Conservation (phyloP, 2,797 vertebrate genomes). For the Allobates femoralis region DNA sequence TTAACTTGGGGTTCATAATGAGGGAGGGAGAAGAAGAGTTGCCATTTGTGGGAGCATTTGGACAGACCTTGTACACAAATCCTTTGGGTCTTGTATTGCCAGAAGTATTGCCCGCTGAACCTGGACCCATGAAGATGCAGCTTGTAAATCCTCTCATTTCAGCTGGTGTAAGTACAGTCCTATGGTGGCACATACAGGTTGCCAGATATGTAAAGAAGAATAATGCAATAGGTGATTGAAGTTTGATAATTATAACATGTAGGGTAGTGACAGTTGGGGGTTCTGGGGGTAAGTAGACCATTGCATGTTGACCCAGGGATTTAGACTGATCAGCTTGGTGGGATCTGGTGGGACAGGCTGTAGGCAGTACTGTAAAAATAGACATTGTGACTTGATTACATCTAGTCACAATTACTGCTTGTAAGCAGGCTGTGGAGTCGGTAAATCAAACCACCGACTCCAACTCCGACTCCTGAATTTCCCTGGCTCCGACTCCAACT, state of each 20-base stretch:
- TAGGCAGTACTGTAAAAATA: too few relatives aligned
- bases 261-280: not conserved
- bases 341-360: not conserved
- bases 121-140: slow-evolving; percentile 64
- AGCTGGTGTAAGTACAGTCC: slow-evolving; percentile 66
- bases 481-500: too few relatives aligned
- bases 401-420: too few relatives aligned
- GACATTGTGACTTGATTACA: too few relatives aligned
- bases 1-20: slow-evolving; percentile 45
- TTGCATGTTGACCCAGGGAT: not conserved
- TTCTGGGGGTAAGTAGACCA: not conserved
- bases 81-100: slow-evolving; percentile 60
- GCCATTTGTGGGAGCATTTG: slow-evolving; percentile 5
- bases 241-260: not conserved
- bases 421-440: too few relatives aligned
- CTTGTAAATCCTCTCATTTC: slow-evolving; percentile 67
- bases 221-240: not conserved
- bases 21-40: slow-evolving; percentile 56
- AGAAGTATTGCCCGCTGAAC: slow-evolving; percentile 55
- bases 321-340: not conserved
- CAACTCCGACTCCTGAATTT: too few relatives aligned
- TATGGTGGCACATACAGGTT: not conserved
- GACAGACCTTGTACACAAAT: slow-evolving; percentile 17
- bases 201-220: not conserved
- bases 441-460: too few relatives aligned